These are phyloP conservation scores for Hemicrepidius hirtus DNA, from an alignment of 2,888 invertebrate genomes.

Conservation along the genomic window DNA sequence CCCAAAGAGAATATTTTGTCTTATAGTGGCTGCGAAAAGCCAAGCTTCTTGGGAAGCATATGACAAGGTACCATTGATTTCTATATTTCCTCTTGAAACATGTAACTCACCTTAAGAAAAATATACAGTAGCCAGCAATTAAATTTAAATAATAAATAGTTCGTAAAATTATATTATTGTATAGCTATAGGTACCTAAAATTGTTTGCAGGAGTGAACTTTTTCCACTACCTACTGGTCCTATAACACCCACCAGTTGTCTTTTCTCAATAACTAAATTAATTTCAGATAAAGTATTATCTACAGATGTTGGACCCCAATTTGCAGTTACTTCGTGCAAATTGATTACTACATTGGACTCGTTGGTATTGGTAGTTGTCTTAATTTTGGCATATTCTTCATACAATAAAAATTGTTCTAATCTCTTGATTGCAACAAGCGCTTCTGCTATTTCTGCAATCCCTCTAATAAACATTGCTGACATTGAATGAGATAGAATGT, in stretches of 20 bases:
- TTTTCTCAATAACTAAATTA: conserved; percentile 62
- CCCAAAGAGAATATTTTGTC: conserved; percentile 92
- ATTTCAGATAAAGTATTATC: conserved; percentile 67
- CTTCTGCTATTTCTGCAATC: conserved; percentile 72
- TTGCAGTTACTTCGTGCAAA: conserved; percentile 65
- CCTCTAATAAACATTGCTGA: conserved; percentile 75
- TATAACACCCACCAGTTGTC: conserved; percentile 73
- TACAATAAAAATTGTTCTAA: conserved; percentile 69
- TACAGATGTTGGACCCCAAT: conserved; percentile 65
- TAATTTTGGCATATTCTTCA: conserved; percentile 65
- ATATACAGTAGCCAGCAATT: no score
- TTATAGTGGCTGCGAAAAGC: conserved; percentile 86
- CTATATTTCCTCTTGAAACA: conserved; percentile 76
- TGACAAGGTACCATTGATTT: conserved; percentile 78
- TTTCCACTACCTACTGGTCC: conserved; percentile 79
- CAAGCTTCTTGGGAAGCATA: conserved; percentile 92
- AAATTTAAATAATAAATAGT: no score
- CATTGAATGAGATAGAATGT: conserved; percentile 75
- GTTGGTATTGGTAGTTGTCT: conserved; percentile 60
- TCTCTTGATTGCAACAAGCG: conserved; percentile 71
- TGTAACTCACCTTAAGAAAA: conserved; percentile 75
- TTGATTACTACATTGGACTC: conserved; percentile 61
- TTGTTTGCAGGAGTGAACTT: conserved; percentile 81
- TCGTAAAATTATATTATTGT: no score
- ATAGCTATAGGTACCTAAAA: conserved; percentile 77